These are phyloP conservation scores for Drosophila biarmipes DNA, from an alignment of 1,140 invertebrate species.

Conservation along the genomic window DNA sequence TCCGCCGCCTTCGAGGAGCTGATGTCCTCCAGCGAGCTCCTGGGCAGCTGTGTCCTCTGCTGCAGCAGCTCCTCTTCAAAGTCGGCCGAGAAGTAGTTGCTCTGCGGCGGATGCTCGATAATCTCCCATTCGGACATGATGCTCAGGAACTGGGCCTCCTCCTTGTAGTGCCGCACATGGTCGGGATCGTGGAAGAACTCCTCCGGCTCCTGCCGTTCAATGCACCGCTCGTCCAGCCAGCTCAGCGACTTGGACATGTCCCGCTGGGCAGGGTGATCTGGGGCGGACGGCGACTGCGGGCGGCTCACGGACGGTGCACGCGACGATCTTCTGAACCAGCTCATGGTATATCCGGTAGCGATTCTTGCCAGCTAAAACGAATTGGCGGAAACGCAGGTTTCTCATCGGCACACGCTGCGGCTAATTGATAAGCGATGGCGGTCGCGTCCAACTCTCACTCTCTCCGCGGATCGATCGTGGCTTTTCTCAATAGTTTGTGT, in stretches of 20 bases:
- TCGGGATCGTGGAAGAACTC: conserved; percentile 83
- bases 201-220: conserved; percentile 76
- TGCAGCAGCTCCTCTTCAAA: conserved; percentile 79
- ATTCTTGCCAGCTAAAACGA: conserved; percentile 87
- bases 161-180: conserved; percentile 74
- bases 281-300: background rate
- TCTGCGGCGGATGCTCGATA: conserved; percentile 63
- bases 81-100: conserved; percentile 75
- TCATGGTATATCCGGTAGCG: conserved; percentile 86
- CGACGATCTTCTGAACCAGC: conserved; percentile 88
- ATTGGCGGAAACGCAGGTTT: conserved; percentile 87
- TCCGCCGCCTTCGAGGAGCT: background rate
- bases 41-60: conserved; percentile 29
- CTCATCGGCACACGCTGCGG: conserved; percentile 85
- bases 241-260: conserved; percentile 56
- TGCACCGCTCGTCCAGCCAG: conserved; percentile 52
- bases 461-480: background rate
- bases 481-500: background rate
- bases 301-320: conserved; percentile 85
- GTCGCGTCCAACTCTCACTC: background rate
- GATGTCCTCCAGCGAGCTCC: background rate
- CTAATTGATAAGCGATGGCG: conserved; percentile 34
- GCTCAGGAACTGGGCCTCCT: conserved; percentile 72
- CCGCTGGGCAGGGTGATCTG: background rate
- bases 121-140: conserved; percentile 83